Evolutionary conservation across 2,113 vertebrate genomes (phyloP).

Genomic region (Labrus mixtus): DNA sequence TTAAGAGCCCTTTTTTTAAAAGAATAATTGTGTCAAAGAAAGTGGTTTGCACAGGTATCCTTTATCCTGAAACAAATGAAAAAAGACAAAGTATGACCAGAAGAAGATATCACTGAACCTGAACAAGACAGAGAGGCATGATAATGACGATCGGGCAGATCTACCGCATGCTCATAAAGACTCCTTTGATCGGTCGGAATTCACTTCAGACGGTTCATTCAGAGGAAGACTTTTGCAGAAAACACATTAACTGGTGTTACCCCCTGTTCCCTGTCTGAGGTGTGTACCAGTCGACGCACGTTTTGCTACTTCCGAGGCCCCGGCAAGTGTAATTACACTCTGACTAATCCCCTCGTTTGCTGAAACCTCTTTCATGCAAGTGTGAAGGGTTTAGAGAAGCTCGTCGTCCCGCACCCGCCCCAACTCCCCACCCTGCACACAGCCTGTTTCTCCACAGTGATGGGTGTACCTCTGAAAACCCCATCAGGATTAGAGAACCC

Average conservation of each 20-base stretch:
- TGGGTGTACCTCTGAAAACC: constrained; percentile 68
- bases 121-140: background rate
- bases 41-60: background rate
- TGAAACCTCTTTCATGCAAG: constrained; percentile 71
- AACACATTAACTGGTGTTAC: constrained; percentile 30
- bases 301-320: constrained; percentile 58
- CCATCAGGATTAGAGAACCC: constrained; percentile 77
- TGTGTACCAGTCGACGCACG: constrained; percentile 53
- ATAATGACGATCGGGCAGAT: background rate
- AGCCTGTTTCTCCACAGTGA: constrained; percentile 60
- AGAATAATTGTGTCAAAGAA: background rate
- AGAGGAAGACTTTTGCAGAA: constrained; percentile 6
- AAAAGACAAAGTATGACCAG: background rate
- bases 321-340: constrained; percentile 70
- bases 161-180: background rate
- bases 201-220: constrained; percentile 33
- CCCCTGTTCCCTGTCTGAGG: constrained; percentile 43
- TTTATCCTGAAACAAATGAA: background rate
- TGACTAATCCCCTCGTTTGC: constrained; percentile 73
- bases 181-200: constrained; percentile 19
- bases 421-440: constrained; percentile 35
- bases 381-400: constrained; percentile 69
- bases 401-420: constrained; percentile 45
- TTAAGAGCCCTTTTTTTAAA: background rate
- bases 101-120: background rate